Base-by-base conservation (phyloP, 2,888 invertebrate genomes). In the Exocentrus adspersus region DNA sequence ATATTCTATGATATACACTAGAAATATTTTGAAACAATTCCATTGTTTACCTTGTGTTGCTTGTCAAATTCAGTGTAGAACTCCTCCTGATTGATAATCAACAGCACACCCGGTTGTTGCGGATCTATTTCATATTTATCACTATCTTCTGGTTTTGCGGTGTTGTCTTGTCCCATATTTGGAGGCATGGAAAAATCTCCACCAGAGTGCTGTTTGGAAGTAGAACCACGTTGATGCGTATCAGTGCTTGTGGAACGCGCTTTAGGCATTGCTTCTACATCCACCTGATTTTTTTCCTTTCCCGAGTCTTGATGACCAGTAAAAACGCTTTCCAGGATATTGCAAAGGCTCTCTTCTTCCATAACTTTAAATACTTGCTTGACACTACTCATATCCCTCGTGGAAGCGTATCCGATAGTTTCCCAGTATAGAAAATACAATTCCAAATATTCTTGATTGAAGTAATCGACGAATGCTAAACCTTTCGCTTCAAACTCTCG, bases 1-100 rank as follows among this genome's bases (percentile, higher is more conserved):
- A 75, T n/a, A n/a, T n/a, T n/a, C n/a, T n/a, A n/a, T n/a, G n/a
- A n/a, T n/a, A 66, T 37, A 70, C 45, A 12, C 9, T 12, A 37
- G n/a, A 37, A 37, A 12, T 37, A 24, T 28, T 24, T 24, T 7
- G 43, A 12, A 0, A 28, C 17, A 21, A 24, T 28, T 14, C 16
- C n/a, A 46, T 41, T n/a, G 6, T 12, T 61, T 62, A 70, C 68
- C 58, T 64, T 53, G 20, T 50, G 68, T 10, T 71, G 12, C 17
- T 56, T 4, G 30, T 75, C 65, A 14, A 66, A 53, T 62, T 79
- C 79, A 12, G 68, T 76, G 67, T 78, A 77, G 70, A 83, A 83
- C 5, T 70, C 16, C 60, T 78, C 74, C 66, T 84, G 82, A 67
- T 84, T 83, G 6, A 84, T 81, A 51, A 84, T 83, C 10, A 85